Conservation (phyloP, 2,113 vertebrate genomes). For the Halichoerus grypus region DNA sequence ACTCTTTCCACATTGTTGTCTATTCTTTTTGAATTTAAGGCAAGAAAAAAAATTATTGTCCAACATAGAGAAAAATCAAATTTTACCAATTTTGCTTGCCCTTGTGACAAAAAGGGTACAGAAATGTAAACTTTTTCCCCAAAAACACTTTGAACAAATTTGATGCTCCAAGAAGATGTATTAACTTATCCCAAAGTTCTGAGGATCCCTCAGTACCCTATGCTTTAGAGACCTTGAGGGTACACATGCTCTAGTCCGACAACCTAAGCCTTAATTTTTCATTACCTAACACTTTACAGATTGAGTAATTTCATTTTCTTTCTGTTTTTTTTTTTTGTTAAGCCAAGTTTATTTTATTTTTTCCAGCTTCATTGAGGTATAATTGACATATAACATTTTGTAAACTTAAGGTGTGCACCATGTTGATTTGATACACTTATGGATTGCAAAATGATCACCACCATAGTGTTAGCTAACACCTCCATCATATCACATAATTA, state of each 20-base stretch:
- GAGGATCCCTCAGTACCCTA: neutral
- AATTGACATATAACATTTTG: neutral
- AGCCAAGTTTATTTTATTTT: neutral
- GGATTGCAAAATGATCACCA: neutral
- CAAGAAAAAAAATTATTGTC: neutral
- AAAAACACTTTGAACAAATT: neutral
- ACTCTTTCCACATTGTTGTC: neutral
- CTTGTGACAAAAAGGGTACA: neutral
- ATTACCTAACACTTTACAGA: neutral
- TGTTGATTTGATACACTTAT: neutral
- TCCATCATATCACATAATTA: neutral
- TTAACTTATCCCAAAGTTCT: neutral
- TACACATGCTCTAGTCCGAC: neutral
- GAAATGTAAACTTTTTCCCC: neutral
- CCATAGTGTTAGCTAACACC: neutral
- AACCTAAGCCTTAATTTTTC: neutral
- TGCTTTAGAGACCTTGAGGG: neutral
- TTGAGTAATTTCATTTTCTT: neutral
- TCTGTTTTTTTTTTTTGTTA: neutral
- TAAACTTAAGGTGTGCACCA: neutral
- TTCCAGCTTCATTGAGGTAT: neutral
- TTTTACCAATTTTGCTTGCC: neutral
- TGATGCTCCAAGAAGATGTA: neutral
- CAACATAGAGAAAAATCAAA: neutral
- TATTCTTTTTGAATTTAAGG: neutral